A percentile compares a stretch with the other conserved stretches of the same genome.
phyloP scores from a whole-genome alignment of 2,113 vertebrate species.

The Anser cygnoides region DNA sequence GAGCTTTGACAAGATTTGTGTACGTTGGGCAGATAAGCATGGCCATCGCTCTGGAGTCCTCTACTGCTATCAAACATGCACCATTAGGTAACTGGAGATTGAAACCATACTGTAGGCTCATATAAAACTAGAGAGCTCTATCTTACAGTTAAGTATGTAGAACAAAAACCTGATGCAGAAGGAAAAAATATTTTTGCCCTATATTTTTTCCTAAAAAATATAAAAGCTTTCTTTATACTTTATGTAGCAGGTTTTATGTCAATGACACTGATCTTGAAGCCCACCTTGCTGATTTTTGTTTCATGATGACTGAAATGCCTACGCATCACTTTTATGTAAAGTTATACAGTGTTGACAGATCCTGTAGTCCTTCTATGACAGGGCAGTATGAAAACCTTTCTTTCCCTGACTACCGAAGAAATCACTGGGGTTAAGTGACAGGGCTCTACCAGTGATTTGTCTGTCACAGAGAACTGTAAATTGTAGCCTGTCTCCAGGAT shows the following conservation, averaged over 20 bases:
- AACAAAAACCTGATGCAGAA: background rate
- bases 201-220: background rate
- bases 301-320: constrained; percentile 38
- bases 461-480: constrained; percentile 75
- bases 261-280: constrained; percentile 48
- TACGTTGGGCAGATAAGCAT: background rate
- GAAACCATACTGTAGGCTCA: background rate
- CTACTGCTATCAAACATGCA: background rate
- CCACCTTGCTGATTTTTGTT: constrained; percentile 51
- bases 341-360: constrained; percentile 68
- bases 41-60: background rate
- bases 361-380: constrained; percentile 67
- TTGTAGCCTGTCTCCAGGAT: constrained; percentile 78
- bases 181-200: background rate
- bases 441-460: constrained; percentile 69
- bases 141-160: background rate
- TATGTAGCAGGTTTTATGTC: background rate
- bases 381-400: constrained; percentile 59
- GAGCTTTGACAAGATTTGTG: background rate
- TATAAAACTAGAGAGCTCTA: background rate
- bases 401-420: constrained; percentile 65
- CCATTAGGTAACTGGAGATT: background rate
- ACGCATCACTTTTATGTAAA: constrained; percentile 57
- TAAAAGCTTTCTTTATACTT: background rate
- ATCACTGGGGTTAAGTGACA: constrained; percentile 77